Conservation (phyloP, 2,113 vertebrate genomes). For the Psittacara wagleri region DNA sequence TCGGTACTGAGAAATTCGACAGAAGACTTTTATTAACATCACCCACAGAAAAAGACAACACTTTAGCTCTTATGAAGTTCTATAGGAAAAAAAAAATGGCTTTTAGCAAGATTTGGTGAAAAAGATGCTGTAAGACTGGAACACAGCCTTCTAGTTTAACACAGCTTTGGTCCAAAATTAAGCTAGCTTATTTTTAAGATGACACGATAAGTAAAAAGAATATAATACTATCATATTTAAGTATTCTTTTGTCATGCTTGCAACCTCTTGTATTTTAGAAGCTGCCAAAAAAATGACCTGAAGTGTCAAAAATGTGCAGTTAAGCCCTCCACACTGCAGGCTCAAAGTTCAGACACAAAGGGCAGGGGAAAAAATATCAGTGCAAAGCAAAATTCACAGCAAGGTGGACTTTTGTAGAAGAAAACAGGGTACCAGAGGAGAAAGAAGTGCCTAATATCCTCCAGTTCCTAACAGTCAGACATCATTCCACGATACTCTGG, state of each 20-base stretch:
- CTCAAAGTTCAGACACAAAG: neutral
- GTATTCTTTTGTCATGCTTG: neutral
- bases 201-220: neutral
- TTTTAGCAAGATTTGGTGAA: neutral
- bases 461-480: neutral
- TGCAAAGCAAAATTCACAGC: neutral
- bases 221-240: neutral
- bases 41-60: neutral
- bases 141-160: neutral
- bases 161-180: neutral
- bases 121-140: neutral
- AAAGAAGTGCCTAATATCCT: neutral
- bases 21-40: neutral
- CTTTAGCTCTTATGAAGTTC: neutral
- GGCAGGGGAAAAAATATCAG: fast-evolving
- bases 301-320: neutral
- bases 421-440: neutral
- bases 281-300: neutral
- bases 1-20: neutral
- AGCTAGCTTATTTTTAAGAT: neutral
- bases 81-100: neutral
- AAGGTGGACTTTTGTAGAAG: neutral
- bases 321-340: neutral
- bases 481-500: neutral
- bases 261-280: neutral